Conservation (phyloP, 2,888 invertebrate species). For the Spodoptera picta region DNA sequence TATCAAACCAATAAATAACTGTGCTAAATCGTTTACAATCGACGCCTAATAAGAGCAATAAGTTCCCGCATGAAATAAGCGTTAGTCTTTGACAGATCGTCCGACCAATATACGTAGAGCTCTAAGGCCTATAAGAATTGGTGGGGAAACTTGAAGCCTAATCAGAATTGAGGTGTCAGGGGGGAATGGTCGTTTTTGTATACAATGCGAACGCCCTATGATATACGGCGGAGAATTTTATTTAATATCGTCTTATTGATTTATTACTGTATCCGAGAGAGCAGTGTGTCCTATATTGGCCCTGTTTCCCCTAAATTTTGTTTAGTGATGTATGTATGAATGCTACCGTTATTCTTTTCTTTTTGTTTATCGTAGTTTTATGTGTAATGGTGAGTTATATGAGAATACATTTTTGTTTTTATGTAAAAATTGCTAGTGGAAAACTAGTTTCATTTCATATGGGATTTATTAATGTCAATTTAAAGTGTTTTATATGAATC, state of each 20-base stretch:
- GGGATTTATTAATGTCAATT: too few relatives aligned
- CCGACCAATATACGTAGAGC: constrained; percentile 62
- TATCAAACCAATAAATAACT: constrained; percentile 66
- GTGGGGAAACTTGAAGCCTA: constrained; percentile 35
- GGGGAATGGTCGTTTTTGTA: constrained; percentile 72
- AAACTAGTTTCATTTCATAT: too few relatives aligned
- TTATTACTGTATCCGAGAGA: constrained; percentile 72
- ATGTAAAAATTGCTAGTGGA: too few relatives aligned
- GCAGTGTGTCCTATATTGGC: constrained; percentile 65
- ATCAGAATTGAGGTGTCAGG: constrained; percentile 57
- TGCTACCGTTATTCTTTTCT: constrained; percentile 62
- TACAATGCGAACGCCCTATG: constrained; percentile 69
- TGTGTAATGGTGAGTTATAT: constrained; percentile 8
- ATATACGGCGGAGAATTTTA: constrained; percentile 82
- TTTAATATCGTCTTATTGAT: constrained; percentile 86
- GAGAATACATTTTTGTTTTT: too few relatives aligned
- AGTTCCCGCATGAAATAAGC: constrained; percentile 78
- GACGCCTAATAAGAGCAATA: constrained; percentile 78
- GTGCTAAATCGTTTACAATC: constrained; percentile 71
- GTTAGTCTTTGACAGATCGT: constrained; percentile 76
- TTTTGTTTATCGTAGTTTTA: constrained; percentile 60
- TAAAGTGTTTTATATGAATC: too few relatives aligned
- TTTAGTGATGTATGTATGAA: constrained; percentile 72
- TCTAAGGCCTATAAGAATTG: constrained; percentile 35
- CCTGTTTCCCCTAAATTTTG: constrained; percentile 66